These are phyloP conservation scores for Trichechus manatus DNA, from an alignment of 2,113 vertebrate species.

Conservation along the genomic window DNA sequence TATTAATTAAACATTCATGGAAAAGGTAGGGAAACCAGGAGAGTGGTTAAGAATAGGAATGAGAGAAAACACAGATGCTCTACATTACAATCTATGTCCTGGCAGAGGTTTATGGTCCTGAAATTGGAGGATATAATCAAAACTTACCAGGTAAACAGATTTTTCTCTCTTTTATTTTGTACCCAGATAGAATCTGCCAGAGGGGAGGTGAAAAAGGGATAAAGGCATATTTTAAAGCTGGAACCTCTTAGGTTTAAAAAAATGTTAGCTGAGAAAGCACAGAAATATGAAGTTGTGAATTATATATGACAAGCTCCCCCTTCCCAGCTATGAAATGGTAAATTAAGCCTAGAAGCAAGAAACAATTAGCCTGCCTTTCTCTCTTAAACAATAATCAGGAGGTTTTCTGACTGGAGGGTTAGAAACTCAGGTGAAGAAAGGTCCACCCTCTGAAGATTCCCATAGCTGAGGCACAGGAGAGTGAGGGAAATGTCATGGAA, in stretches of 20 bases:
- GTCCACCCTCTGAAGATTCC: neutral
- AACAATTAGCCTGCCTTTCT: constrained; percentile 8
- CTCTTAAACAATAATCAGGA: neutral
- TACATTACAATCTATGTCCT: neutral
- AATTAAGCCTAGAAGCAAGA: neutral
- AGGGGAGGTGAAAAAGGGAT: neutral
- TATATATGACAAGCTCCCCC: neutral
- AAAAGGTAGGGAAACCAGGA: neutral
- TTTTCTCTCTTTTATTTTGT: neutral
- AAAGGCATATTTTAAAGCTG: constrained; percentile 32
- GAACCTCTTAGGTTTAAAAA: constrained; percentile 24
- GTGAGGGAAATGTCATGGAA: neutral
- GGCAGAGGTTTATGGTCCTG: neutral
- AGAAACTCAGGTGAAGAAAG: neutral
- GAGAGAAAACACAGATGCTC: neutral
- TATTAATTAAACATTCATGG: constrained; percentile 12
- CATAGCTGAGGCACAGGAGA: neutral
- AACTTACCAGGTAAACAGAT: neutral
- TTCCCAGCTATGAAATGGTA: neutral
- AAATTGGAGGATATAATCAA: constrained; percentile 30
- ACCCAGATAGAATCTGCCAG: neutral
- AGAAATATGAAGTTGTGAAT: constrained; percentile 15
- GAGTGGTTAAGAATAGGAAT: constrained; percentile 1
- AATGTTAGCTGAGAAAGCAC: neutral
- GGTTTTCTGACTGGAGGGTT: neutral